These are phyloP conservation scores for Lithobates pipiens DNA, from an alignment of 2,797 vertebrate species.

Conservation along the genomic window DNA sequence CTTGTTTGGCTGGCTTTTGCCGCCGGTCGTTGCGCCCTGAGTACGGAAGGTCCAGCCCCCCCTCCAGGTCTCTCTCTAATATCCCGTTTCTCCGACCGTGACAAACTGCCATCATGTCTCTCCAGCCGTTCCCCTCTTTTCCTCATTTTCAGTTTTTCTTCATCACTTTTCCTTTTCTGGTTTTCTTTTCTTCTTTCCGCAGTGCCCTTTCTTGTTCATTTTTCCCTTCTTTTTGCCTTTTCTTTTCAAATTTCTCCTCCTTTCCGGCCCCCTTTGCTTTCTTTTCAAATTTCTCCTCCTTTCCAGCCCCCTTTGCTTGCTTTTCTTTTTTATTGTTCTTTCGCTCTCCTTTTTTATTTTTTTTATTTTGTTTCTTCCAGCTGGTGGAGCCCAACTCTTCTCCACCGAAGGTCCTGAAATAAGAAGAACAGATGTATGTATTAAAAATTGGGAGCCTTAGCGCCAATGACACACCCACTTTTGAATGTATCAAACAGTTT, in stretches of 20 bases:
- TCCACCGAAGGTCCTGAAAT: conserved; percentile 7
- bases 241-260: conserved; percentile 27
- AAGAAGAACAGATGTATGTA: background rate
- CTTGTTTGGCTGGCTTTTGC: background rate
- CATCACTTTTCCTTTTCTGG: conserved; percentile 1
- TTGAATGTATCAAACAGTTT: too few species aligned
- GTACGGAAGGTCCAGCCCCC: conserved; percentile 34
- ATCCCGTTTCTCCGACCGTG: background rate
- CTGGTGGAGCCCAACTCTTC: conserved; percentile 52
- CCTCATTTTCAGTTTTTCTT: background rate
- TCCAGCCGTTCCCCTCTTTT: background rate
- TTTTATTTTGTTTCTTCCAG: conserved; percentile 44
- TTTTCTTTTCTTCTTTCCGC: conserved; percentile 21
- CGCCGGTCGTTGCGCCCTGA: background rate
- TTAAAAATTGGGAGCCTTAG: too few species aligned
- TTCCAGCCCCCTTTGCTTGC: conserved; percentile 18
- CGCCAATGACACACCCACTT: too few species aligned
- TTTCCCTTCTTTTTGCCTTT: conserved; percentile 43
- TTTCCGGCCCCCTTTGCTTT: conserved; percentile 23
- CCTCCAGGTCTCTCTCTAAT: background rate
- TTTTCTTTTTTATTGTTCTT: conserved; percentile 28
- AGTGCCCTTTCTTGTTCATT: background rate
- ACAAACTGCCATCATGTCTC: background rate
- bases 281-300: conserved; percentile 8
- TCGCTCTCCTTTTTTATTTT: conserved; percentile 1